phyloP scores from a whole-genome alignment of 1,140 invertebrate species.

The Steinernema khuongi region DNA sequence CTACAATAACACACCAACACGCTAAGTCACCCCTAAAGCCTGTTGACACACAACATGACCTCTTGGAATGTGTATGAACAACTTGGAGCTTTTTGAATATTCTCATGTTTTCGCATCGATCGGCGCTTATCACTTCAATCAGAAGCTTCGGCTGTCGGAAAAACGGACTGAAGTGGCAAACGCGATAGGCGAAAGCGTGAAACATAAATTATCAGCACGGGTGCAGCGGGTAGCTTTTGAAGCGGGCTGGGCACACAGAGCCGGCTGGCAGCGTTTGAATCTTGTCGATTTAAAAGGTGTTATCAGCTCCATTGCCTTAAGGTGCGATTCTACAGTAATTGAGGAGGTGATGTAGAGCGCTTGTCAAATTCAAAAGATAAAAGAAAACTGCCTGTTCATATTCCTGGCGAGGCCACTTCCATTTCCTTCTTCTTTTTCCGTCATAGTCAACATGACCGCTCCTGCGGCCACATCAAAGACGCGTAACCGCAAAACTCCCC shows the following conservation, averaged over 20 bases:
- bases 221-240: background rate
- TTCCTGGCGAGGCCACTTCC: too few species aligned
- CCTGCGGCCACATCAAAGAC: too few species aligned
- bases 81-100: background rate
- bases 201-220: background rate
- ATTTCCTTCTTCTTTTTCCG: too few species aligned
- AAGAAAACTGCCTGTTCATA: too few species aligned
- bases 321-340: too few species aligned
- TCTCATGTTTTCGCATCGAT: background rate
- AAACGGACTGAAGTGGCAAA: background rate
- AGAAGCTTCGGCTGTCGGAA: background rate
- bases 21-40: background rate
- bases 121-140: background rate
- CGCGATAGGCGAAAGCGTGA: too few species aligned
- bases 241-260: background rate
- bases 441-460: too few species aligned
- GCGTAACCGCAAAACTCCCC: too few species aligned
- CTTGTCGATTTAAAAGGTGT: too few species aligned
- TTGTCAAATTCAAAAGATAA: too few species aligned
- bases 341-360: too few species aligned
- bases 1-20: background rate
- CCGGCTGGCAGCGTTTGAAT: background rate
- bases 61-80: background rate
- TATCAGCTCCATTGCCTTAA: too few species aligned
- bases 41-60: background rate